phyloP scores from a whole-genome alignment of 2,113 vertebrate species.

The Bujurquina vittata region DNA sequence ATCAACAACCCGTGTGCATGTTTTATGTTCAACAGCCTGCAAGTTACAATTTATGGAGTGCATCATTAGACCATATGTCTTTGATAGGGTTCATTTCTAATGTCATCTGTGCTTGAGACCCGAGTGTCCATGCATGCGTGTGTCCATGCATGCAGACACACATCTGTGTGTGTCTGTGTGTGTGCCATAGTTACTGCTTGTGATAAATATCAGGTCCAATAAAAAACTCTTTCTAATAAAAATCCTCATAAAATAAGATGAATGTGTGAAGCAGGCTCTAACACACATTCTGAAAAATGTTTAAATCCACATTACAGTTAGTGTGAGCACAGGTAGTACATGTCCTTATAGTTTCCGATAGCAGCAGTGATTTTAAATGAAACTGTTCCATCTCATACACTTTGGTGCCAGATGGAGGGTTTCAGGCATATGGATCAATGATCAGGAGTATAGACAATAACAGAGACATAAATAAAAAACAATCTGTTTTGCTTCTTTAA shows the following conservation, averaged over 20 bases:
- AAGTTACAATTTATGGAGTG: slow-evolving; percentile 50
- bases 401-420: slow-evolving; percentile 5
- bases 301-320: slow-evolving; percentile 1
- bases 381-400: background rate
- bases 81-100: slow-evolving; percentile 22
- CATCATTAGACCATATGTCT: slow-evolving; percentile 41
- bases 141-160: too few relatives aligned
- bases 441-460: background rate
- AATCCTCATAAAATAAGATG: slow-evolving; percentile 7
- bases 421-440: background rate
- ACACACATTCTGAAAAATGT: background rate
- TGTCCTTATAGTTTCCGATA: background rate
- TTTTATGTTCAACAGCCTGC: slow-evolving; percentile 38
- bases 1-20: slow-evolving; percentile 53
- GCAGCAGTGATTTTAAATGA: background rate
- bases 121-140: background rate
- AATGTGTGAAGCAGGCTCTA: background rate
- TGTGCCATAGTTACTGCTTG: background rate
- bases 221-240: background rate
- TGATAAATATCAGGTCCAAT: background rate
- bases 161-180: too few relatives aligned
- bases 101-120: background rate
- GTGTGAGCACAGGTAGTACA: background rate
- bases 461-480: background rate
- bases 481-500: background rate